These are phyloP conservation scores for Drosophila testacea DNA, from an alignment of 2,888 invertebrate genomes.

Conservation along the genomic window DNA sequence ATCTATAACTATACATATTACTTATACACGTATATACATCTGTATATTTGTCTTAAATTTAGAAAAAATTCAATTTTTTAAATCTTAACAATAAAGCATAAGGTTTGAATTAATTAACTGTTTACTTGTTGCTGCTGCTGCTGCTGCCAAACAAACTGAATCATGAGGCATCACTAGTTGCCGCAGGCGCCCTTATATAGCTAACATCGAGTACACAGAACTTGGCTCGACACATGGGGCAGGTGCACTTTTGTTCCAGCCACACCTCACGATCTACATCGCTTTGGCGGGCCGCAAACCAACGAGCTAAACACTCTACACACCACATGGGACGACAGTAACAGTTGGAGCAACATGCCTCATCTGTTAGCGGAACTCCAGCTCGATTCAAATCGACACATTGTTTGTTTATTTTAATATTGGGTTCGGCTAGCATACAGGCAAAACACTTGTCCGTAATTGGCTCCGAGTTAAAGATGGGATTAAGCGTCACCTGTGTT, in stretches of 20 bases:
- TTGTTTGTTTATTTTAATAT: slow-evolving; percentile 91
- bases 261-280: slow-evolving; percentile 90
- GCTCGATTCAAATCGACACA: slow-evolving; percentile 87
- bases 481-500: slow-evolving; percentile 90
- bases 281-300: slow-evolving; percentile 94
- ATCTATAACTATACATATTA: slow-evolving; percentile 56
- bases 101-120: slow-evolving; percentile 45
- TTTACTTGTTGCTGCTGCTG: slow-evolving; percentile 8
- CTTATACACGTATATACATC: slow-evolving; percentile 33
- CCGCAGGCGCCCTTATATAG: slow-evolving; percentile 70
- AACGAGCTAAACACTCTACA: slow-evolving; percentile 92
- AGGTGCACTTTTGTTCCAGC: slow-evolving; percentile 93
- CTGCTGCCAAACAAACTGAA: slow-evolving; percentile 15
- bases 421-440: slow-evolving; percentile 92
- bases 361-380: slow-evolving; percentile 82
- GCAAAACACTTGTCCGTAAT: slow-evolving; percentile 94
- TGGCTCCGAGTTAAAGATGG: slow-evolving; percentile 88
- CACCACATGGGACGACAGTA: slow-evolving; percentile 96
- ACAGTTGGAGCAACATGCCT: slow-evolving; percentile 86
- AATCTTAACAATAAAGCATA: slow-evolving; percentile 67
- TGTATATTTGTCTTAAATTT: slow-evolving; percentile 51
- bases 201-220: slow-evolving; percentile 95
- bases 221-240: slow-evolving; percentile 93
- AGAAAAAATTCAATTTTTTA: slow-evolving; percentile 44
- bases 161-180: slow-evolving; percentile 50